Conservation (phyloP, 2,113 vertebrate species). For the Corydoras sp. region DNA sequence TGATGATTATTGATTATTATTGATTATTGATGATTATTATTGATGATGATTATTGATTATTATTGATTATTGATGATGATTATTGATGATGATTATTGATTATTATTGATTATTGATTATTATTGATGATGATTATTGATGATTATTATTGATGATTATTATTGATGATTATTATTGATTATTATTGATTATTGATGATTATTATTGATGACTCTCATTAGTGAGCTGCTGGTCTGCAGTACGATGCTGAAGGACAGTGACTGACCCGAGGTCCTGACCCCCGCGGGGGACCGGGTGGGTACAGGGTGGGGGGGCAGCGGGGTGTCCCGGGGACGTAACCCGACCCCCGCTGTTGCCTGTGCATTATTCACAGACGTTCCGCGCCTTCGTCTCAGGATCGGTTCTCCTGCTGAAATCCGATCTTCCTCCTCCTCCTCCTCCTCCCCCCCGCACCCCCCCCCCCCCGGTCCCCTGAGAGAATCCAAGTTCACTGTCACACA, state of each 20-base stretch:
- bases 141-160: too few species aligned
- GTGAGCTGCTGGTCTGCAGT: background rate
- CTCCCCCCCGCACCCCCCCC: too few species aligned
- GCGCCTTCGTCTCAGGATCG: conserved; percentile 55
- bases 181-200: too few species aligned
- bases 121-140: too few species aligned
- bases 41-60: too few species aligned
- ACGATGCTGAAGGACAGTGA: background rate
- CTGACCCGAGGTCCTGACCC: conserved; percentile 26
- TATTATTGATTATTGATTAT: too few species aligned
- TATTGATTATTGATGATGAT: too few species aligned
- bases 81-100: too few species aligned
- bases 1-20: too few species aligned
- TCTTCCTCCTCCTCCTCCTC: conserved; percentile 40
- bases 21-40: too few species aligned
- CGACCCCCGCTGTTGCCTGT: conserved; percentile 57
- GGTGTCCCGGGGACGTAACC: conserved; percentile 48
- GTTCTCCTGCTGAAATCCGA: conserved; percentile 64
- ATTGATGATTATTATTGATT: too few species aligned
- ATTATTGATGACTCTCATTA: too few species aligned
- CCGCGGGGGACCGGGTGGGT: conserved; percentile 15
- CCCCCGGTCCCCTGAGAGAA: conserved; percentile 59
- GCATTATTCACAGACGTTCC: conserved; percentile 72
- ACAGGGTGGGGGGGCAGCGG: conserved; percentile 13
- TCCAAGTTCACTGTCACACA: conserved; percentile 51